A percentile compares a stretch with the other conserved stretches of the same genome.
Conservation (phyloP, 2,113 vertebrate genomes). For the Bombycilla garrulus region DNA sequence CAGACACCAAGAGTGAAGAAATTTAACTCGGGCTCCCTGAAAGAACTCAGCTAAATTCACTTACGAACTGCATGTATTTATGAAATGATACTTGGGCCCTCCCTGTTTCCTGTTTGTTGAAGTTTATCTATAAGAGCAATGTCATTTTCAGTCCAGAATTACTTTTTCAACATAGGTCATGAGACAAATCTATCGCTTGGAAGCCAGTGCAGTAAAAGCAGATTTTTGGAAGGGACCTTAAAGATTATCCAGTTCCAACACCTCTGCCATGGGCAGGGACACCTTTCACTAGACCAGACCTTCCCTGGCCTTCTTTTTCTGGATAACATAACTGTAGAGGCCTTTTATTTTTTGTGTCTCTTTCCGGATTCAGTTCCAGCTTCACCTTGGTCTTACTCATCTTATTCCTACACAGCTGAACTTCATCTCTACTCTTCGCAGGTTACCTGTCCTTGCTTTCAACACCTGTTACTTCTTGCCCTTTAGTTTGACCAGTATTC, state of each 20-base stretch:
- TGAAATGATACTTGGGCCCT: not conserved
- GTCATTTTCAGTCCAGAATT: not conserved
- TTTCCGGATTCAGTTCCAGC: not conserved
- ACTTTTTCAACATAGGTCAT: not conserved
- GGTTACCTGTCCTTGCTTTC: not conserved
- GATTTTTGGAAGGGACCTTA: not conserved
- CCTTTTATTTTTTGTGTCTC: not conserved
- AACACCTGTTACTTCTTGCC: not conserved
- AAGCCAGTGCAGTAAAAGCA: not conserved
- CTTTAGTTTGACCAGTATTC: not conserved
- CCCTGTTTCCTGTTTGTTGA: not conserved
- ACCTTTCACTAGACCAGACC: not conserved
- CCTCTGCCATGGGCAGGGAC: not conserved
- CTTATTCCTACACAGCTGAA: not conserved
- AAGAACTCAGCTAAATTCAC: not conserved
- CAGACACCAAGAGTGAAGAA: not conserved
- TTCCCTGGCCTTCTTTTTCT: not conserved
- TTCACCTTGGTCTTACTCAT: not conserved
- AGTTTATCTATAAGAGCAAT: not conserved
- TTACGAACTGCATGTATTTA: rapidly evolving
- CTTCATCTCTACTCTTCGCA: not conserved
- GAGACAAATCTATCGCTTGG: not conserved
- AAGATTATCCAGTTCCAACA: not conserved
- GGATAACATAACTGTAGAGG: not conserved
- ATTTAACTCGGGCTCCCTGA: not conserved